Percentiles rank a stretch among this genome's conserved stretches.
phyloP scores from a whole-genome alignment of 1,140 invertebrate genomes.

The Plodia interpunctella region DNA sequence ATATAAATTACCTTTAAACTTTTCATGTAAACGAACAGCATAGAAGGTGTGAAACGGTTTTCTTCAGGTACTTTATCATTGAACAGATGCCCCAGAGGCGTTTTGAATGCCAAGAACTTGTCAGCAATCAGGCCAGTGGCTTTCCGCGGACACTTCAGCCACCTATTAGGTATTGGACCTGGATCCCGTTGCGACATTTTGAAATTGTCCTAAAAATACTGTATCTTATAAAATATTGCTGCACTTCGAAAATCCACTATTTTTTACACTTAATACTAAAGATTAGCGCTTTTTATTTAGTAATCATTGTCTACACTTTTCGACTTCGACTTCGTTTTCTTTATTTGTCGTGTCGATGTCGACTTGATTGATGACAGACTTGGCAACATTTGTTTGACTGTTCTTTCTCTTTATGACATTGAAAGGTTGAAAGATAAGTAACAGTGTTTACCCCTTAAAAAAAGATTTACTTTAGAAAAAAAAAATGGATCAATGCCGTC shows the following conservation, averaged over 20 bases:
- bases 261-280: background rate
- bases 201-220: background rate
- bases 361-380: too few relatives aligned
- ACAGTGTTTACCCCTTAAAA: too few relatives aligned
- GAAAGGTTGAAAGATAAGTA: too few relatives aligned
- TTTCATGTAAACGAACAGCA: conserved; percentile 87
- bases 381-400: too few relatives aligned
- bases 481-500: too few relatives aligned
- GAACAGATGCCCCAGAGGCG: conserved; percentile 87
- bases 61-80: conserved; percentile 88
- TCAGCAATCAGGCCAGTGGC: conserved; percentile 84
- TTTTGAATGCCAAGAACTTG: conserved; percentile 95
- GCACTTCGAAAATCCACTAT: background rate
- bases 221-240: background rate
- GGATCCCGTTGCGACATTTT: conserved; percentile 63
- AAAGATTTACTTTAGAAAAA: too few relatives aligned
- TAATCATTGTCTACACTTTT: background rate
- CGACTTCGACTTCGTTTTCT: too few relatives aligned
- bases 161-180: conserved; percentile 89
- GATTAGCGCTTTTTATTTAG: background rate
- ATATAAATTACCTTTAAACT: conserved; percentile 86
- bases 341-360: background rate
- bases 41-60: conserved; percentile 88
- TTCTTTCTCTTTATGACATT: too few relatives aligned
- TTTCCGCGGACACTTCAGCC: conserved; percentile 95